Conservation (phyloP, 92 coral and sea anemone genomes). For the Heteractis magnifica region DNA sequence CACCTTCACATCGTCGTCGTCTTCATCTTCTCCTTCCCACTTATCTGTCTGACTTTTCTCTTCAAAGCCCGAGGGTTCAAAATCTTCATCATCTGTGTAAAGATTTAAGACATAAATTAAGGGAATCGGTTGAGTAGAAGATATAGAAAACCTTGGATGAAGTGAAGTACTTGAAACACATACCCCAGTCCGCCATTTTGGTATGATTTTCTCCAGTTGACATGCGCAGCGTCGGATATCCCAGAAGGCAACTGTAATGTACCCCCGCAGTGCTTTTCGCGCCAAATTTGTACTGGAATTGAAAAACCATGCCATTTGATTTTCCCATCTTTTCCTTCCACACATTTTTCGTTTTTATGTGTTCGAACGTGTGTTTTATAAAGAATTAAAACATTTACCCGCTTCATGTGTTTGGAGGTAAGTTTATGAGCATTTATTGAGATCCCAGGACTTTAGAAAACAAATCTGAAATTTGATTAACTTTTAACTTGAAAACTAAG, state of each 20-base stretch:
- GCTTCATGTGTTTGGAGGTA: too few species aligned
- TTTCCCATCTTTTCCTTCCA: not conserved
- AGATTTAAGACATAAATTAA: conserved; percentile 4
- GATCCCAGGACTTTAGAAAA: too few species aligned
- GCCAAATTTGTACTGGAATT: not conserved
- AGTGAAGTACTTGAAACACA: conserved; percentile 19
- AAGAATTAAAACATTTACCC: too few species aligned
- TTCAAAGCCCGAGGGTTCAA: conserved; percentile 74
- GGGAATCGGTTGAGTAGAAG: not conserved
- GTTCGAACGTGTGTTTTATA: not conserved
- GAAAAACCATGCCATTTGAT: not conserved
- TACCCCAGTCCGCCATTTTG: conserved; percentile 98
- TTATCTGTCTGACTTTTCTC: conserved; percentile 65
- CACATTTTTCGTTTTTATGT: not conserved
- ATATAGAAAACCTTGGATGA: not conserved
- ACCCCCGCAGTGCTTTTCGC: conserved; percentile 6
- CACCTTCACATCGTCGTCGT: conserved; percentile 88
- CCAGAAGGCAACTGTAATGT: conserved; percentile 20
- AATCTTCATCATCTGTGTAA: conserved; percentile 80
- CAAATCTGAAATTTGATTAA: too few species aligned
- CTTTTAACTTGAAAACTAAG: too few species aligned
- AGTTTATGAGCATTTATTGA: too few species aligned
- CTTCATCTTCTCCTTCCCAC: conserved; percentile 99
- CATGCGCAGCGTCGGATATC: conserved; percentile 34
- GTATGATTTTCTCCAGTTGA: conserved; percentile 20